A percentile compares a stretch with the other conserved stretches of the same genome.
Evolutionary conservation across 2,113 vertebrate species (phyloP).

Genomic region (Syrrhaptes paradoxus): DNA sequence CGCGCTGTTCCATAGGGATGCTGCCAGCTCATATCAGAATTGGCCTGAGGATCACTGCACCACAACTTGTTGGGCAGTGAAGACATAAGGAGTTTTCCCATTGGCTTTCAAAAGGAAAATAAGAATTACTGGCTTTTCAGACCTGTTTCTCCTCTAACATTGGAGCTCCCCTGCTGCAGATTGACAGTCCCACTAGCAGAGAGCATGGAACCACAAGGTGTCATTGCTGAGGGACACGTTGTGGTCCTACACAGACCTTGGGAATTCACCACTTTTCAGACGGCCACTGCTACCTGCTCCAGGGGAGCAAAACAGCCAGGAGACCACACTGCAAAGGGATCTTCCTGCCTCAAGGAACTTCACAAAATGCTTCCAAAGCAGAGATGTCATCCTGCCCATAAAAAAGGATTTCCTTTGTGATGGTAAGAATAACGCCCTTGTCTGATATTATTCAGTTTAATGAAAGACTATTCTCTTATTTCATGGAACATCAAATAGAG

Average conservation of each 20-base stretch:
- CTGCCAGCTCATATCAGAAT: neutral
- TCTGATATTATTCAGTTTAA: neutral
- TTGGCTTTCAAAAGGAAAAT: neutral
- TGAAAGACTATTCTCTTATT: neutral
- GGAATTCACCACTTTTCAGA: neutral
- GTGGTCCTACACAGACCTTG: neutral
- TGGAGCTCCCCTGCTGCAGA: neutral
- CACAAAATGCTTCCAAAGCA: neutral
- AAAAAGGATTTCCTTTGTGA: neutral
- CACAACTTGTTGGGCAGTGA: neutral
- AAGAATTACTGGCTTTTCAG: neutral
- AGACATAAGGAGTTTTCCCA: neutral
- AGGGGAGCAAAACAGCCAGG: rapidly evolving
- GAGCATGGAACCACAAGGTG: neutral
- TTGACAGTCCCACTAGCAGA: neutral
- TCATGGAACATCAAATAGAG: neutral
- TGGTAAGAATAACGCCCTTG: neutral
- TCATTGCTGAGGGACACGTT: neutral
- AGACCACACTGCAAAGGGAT: neutral
- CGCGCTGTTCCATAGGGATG: neutral
- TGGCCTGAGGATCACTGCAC: neutral
- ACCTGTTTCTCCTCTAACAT: neutral
- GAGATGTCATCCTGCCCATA: neutral
- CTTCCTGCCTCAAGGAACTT: neutral
- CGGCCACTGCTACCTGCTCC: neutral